Conservation (phyloP, 2,113 vertebrate species). For the Solea solea region DNA sequence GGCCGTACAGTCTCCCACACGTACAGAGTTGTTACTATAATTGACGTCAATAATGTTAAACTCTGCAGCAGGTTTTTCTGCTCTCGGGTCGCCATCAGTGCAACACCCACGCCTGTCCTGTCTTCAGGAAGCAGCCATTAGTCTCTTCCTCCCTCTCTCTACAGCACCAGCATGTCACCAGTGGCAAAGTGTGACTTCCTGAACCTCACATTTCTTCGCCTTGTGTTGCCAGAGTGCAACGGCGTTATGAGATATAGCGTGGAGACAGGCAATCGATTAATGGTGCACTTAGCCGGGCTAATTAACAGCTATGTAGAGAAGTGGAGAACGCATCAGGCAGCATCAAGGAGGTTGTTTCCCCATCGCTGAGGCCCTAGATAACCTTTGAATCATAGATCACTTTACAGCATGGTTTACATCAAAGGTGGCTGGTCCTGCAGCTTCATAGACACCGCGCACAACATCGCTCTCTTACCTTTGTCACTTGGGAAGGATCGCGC, state of each 20-base stretch:
- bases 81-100: constrained; percentile 4
- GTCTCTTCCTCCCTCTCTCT: constrained; percentile 19
- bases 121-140: constrained; percentile 31
- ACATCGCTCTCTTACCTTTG: constrained; percentile 5
- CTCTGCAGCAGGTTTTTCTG: constrained; percentile 6
- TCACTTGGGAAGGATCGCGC: constrained; percentile 4
- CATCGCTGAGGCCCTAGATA: constrained; percentile 56
- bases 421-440: constrained; percentile 13
- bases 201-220: constrained; percentile 72
- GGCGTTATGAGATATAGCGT: constrained; percentile 77
- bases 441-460: constrained; percentile 11
- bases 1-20: constrained; percentile 13
- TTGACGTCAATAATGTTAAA: constrained; percentile 9
- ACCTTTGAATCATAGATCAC: constrained; percentile 62
- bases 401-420: constrained; percentile 57
- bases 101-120: constrained; percentile 19
- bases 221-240: constrained; percentile 54
- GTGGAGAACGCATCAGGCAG: constrained; percentile 65
- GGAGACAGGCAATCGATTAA: constrained; percentile 82
- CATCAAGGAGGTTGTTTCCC: constrained; percentile 57
- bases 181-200: constrained; percentile 63
- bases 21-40: constrained; percentile 6
- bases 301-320: constrained; percentile 79
- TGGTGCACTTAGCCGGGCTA: constrained; percentile 81
- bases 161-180: constrained; percentile 43